phyloP scores from a whole-genome alignment of 2,888 invertebrate genomes.

The Rutpela maculata region DNA sequence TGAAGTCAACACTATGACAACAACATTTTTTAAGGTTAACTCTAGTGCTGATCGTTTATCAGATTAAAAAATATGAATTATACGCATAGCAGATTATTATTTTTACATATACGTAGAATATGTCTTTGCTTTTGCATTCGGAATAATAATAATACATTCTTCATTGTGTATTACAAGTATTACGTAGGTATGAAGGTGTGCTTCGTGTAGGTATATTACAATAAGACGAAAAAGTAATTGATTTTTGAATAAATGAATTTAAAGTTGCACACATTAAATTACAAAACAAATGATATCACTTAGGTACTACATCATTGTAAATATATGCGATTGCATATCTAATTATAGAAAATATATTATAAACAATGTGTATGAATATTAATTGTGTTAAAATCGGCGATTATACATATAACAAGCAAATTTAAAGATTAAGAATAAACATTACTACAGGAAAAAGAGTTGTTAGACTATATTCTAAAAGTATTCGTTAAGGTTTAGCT shows the following conservation, averaged over 20 bases:
- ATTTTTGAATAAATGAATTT: slow-evolving; percentile 5
- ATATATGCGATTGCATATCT: too few relatives aligned
- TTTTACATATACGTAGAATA: background rate
- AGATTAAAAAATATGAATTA: slow-evolving; percentile 4
- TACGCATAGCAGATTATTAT: background rate
- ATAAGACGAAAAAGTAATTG: background rate
- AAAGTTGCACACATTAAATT: too few relatives aligned
- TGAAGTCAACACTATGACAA: background rate
- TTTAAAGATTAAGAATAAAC: too few relatives aligned
- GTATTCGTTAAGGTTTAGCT: too few relatives aligned
- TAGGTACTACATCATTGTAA: too few relatives aligned
- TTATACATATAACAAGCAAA: too few relatives aligned
- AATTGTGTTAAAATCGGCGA: too few relatives aligned
- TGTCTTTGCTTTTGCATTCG: background rate
- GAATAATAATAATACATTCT: slow-evolving; percentile 7
- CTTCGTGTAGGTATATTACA: background rate
- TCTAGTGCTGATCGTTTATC: background rate
- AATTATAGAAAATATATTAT: too few relatives aligned
- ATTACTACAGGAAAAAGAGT: too few relatives aligned
- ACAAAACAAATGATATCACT: too few relatives aligned
- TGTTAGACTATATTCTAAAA: too few relatives aligned
- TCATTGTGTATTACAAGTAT: slow-evolving; percentile 4
- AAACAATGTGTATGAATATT: too few relatives aligned
- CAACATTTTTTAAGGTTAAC: background rate
- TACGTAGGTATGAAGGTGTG: background rate